A percentile compares a stretch with the other conserved stretches of the same genome.
Evolutionary conservation across 2,797 vertebrate species (phyloP).

Genomic region (Poecilia velifera): DNA sequence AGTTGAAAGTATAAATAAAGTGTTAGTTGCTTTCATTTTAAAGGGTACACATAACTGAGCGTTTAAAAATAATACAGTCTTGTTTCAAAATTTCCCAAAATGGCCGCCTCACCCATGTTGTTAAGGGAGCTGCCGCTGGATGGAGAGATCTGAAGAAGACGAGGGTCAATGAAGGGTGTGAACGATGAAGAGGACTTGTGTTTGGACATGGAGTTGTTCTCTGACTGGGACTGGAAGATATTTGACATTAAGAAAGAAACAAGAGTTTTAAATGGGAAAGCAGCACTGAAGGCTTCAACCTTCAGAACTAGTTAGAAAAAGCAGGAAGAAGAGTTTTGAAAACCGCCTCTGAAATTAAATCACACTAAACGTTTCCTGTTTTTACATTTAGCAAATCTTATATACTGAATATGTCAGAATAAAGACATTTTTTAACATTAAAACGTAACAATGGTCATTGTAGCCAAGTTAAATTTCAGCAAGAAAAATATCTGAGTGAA

Average conservation of each 20-base stretch:
- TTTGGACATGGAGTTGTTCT: conserved; percentile 97
- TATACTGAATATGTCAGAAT: neutral
- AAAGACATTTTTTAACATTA: neutral
- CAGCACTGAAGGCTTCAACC: neutral
- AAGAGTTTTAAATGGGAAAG: neutral
- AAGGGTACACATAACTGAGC: too few relatives aligned
- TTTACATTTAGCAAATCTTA: neutral
- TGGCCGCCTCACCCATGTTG: conserved; percentile 87
- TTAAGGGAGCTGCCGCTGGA: conserved; percentile 94
- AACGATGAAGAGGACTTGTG: conserved; percentile 98
- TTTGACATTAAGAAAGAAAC: neutral
- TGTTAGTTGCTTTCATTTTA: too few relatives aligned
- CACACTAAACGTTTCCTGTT: neutral
- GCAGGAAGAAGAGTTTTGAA: neutral
- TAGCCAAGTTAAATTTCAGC: neutral
- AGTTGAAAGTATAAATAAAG: too few relatives aligned
- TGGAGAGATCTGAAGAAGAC: conserved; percentile 96
- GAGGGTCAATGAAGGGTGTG: conserved; percentile 96
- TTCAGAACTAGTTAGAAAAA: neutral
- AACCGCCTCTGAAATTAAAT: neutral
- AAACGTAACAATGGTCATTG: neutral
- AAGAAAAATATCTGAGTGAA: neutral
- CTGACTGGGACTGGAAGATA: conserved; percentile 88
- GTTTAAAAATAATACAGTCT: too few relatives aligned
- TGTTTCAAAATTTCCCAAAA: neutral